These are phyloP conservation scores for Trisateles emortualis DNA, from an alignment of 2,888 invertebrate genomes.

Conservation along the genomic window DNA sequence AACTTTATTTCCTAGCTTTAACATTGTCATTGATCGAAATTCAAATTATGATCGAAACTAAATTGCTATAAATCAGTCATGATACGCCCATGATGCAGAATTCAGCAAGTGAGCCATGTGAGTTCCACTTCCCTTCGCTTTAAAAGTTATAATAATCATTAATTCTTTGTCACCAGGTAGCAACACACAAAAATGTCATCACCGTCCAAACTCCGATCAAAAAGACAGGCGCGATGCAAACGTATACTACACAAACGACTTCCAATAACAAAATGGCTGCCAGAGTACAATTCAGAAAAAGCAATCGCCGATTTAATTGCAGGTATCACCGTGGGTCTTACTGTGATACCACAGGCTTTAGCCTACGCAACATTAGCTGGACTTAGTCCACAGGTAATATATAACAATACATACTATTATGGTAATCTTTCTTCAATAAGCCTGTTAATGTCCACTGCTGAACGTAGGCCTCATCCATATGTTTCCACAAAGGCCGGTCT, in stretches of 20 bases:
- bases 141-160: not conserved
- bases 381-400: constrained; percentile 92
- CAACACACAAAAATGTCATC: constrained; percentile 67
- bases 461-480: no score
- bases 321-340: constrained; percentile 96
- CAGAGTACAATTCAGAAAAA: constrained; percentile 91
- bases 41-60: no score
- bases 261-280: constrained; percentile 91
- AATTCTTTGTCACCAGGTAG: constrained; percentile 50
- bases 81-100: no score
- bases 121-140: no score
- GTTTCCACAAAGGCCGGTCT: no score
- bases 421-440: no score
- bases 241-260: constrained; percentile 82
- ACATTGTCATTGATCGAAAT: no score
- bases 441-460: no score
- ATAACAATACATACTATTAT: no score
- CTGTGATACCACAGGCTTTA: constrained; percentile 96
- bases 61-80: no score
- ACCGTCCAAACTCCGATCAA: constrained; percentile 77
- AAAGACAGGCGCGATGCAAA: constrained; percentile 72
- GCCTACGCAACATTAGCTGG: constrained; percentile 97
- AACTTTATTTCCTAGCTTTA: no score
- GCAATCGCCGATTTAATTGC: constrained; percentile 95
- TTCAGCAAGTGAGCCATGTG: no score